A percentile compares a stretch with the other conserved stretches of the same genome.
Evolutionary conservation across 2,888 invertebrate genomes (phyloP).

Genomic region (Boloria euphrosyne): DNA sequence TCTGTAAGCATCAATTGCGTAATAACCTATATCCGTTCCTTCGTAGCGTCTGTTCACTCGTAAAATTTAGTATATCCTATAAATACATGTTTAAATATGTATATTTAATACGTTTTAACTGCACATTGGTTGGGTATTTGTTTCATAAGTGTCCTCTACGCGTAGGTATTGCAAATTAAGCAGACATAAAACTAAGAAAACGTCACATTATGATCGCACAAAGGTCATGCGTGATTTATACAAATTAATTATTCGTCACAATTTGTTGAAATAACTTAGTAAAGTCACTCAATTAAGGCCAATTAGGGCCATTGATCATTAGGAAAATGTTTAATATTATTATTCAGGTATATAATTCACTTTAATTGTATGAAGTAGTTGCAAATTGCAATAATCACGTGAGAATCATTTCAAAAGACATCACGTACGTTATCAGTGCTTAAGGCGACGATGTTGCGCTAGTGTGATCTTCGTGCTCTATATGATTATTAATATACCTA

Average conservation of each 20-base stretch:
- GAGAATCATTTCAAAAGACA: slow-evolving; percentile 16
- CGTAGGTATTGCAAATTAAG: no score
- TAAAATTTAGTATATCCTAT: slow-evolving; percentile 12
- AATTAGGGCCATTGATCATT: no score
- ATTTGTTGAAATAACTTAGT: no score
- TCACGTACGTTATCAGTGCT: slow-evolving; percentile 1
- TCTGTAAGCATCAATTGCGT: slow-evolving; percentile 47
- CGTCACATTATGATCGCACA: no score
- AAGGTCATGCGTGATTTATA: background rate
- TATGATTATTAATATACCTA: background rate
- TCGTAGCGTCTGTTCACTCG: slow-evolving; percentile 17
- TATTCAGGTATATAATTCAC: no score
- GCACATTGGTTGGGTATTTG: no score
- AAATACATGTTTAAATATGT: background rate
- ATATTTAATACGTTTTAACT: background rate
- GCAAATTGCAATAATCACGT: slow-evolving; percentile 13
- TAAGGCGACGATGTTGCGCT: background rate
- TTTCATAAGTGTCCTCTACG: no score
- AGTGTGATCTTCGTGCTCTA: background rate
- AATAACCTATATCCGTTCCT: slow-evolving; percentile 44
- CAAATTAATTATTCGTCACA: background rate
- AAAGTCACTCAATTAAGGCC: no score
- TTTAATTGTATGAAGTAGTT: no score
- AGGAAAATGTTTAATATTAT: no score
- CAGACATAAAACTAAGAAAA: no score